phyloP scores from a whole-genome alignment of 2,888 invertebrate genomes.

The Luperina testacea region DNA sequence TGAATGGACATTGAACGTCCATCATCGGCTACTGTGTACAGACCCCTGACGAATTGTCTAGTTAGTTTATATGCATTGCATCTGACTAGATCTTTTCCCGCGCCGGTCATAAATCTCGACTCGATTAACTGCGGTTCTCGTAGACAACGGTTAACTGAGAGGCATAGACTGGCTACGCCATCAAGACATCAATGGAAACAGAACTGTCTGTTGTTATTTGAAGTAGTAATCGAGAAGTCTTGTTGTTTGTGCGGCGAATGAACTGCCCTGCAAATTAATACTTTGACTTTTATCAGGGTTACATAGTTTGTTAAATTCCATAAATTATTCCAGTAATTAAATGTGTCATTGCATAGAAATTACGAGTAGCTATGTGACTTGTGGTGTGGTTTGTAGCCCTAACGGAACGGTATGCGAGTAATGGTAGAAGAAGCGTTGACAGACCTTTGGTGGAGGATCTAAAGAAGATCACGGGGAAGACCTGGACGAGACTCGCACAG shows the following conservation, averaged over 20 bases:
- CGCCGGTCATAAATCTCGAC: slow-evolving; percentile 47
- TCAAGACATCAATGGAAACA: slow-evolving; percentile 5
- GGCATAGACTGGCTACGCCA: neutral
- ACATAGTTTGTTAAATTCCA: no score
- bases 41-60: slow-evolving; percentile 39
- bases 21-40: slow-evolving; percentile 8
- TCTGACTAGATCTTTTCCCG: slow-evolving; percentile 30
- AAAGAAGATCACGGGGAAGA: neutral
- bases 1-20: slow-evolving; percentile 4
- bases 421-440: neutral
- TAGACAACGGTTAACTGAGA: slow-evolving; percentile 7
- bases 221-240: neutral
- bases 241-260: neutral
- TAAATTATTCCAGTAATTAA: no score
- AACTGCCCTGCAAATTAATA: neutral
- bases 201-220: neutral
- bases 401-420: neutral
- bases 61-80: slow-evolving; percentile 32
- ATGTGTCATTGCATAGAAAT: no score
- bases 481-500: neutral
- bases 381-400: neutral
- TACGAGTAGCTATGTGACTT: no score
- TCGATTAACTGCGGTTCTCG: slow-evolving; percentile 34
- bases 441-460: neutral
- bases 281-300: neutral